Evolutionary conservation across 2,888 invertebrate genomes (phyloP), one percentile per base, ranked within the genome.

Genomic region (Spodoptera littoralis): DNA sequence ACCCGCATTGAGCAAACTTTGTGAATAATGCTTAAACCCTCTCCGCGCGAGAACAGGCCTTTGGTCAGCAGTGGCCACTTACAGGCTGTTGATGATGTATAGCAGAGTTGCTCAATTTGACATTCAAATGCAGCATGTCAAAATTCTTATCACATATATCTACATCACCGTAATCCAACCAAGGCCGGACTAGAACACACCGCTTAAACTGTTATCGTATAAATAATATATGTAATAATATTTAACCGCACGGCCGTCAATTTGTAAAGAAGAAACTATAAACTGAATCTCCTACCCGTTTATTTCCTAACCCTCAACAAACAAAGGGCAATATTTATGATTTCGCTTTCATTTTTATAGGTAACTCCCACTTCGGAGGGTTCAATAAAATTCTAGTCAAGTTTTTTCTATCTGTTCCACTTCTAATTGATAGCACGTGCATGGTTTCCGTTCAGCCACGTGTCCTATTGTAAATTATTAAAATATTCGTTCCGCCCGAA

Each of bases 391-490:
- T 86, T 86, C 85, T 82, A 84, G 85, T 80, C 79, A 80, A 76
- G 73, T 70, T 82, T 87, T 88, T 90, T 88, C 81, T 73, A 70
- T 84, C 81, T 84, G 79, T 86, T 88, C 83, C 86, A 83, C 81
- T 83, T 91, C 86, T 94, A 94, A 94, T 94, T 93, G 93, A 88
- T 87, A 92, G 88, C 94, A 94, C 94, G 94, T 94, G 94, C 87
- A 88, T 80, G 64, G 85, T 86, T 90, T 94, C 93, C 93, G 91
- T 70, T 86, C 73, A 80, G 94, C 86, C 94, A 93, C 94, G 94
- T 94, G 94, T 85, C 89, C 82, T 79, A 84, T 88, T 88, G 81
- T 87, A 83, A 86, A 84, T 86, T 90, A 92, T 91, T 89, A 89
- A 90, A 90, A 87, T 88, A 90, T 91, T 91, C 90, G 90, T 90